phyloP scores from a whole-genome alignment of 2,113 vertebrate genomes.

The Dipodomys ordii region DNA sequence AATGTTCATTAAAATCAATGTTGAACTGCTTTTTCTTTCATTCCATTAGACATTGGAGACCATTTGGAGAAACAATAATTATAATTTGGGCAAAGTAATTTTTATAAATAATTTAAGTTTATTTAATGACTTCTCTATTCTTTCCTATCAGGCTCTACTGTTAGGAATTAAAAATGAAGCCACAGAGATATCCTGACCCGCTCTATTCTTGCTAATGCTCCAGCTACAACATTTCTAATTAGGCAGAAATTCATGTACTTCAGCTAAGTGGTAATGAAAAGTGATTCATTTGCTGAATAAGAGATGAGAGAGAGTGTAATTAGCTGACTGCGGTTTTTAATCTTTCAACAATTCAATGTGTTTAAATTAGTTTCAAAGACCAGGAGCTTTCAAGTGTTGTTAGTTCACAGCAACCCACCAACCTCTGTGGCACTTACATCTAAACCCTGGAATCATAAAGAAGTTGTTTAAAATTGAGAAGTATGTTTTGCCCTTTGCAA shows the following conservation, averaged over 20 bases:
- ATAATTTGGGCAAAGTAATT: conserved; percentile 93
- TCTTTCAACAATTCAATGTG: conserved; percentile 92
- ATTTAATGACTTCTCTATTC: conserved; percentile 91
- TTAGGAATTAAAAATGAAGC: conserved; percentile 91
- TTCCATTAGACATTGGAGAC: conserved; percentile 88
- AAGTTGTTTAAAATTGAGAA: conserved; percentile 47
- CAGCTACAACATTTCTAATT: conserved; percentile 93
- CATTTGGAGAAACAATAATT: conserved; percentile 89
- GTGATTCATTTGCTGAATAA: conserved; percentile 93
- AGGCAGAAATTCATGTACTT: conserved; percentile 92
- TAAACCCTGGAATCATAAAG: conserved; percentile 36
- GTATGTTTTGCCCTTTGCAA: conserved; percentile 6
- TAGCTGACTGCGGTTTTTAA: conserved; percentile 93
- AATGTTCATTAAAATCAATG: conserved; percentile 95
- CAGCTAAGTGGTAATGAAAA: conserved; percentile 93
- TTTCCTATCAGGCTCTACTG: conserved; percentile 87
- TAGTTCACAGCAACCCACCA: conserved; percentile 89
- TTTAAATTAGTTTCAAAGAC: conserved; percentile 94
- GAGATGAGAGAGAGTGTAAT: conserved; percentile 92
- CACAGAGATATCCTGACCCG: conserved; percentile 89
- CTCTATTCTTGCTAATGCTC: conserved; percentile 90
- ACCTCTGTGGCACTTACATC: conserved; percentile 72
- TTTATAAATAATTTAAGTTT: conserved; percentile 94
- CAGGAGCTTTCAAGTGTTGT: conserved; percentile 91
- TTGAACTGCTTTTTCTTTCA: conserved; percentile 88